Conservation (phyloP, 2,797 vertebrate genomes). For the Sparidentex hasta region DNA sequence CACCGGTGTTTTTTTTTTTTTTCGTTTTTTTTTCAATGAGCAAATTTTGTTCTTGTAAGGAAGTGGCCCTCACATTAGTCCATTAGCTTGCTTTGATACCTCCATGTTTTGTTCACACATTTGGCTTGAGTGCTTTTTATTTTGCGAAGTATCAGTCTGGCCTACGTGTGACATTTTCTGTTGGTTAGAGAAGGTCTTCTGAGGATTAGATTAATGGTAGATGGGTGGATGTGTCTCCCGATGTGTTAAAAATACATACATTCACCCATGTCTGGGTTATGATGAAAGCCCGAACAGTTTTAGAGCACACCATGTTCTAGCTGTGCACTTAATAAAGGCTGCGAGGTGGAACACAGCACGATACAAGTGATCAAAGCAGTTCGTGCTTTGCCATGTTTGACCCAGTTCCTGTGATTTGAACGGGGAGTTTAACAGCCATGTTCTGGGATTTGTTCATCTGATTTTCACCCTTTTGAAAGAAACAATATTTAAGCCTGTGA, state of each 20-base stretch:
- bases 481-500: background rate
- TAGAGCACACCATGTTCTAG: background rate
- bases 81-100: slow-evolving; percentile 38
- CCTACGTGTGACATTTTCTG: slow-evolving; percentile 1
- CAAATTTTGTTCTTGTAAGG: slow-evolving; percentile 3
- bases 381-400: slow-evolving; percentile 3
- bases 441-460: background rate
- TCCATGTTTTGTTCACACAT: background rate
- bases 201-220: background rate
- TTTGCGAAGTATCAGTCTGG: slow-evolving; percentile 15
- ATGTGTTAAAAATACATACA: background rate
- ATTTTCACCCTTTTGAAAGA: background rate
- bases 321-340: background rate
- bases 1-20: background rate
- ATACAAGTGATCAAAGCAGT: background rate
- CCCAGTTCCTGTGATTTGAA: slow-evolving; percentile 8
- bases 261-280: background rate
- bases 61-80: background rate
- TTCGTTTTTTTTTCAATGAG: background rate
- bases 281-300: slow-evolving; percentile 1
- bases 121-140: slow-evolving; percentile 53
- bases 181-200: background rate
- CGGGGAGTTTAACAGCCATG: background rate
- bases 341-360: background rate
- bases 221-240: background rate